A percentile compares a stretch with the other conserved stretches of the same genome.
phyloP scores from a whole-genome alignment of 2,797 vertebrate species.

The Rhyacichthys aspro region DNA sequence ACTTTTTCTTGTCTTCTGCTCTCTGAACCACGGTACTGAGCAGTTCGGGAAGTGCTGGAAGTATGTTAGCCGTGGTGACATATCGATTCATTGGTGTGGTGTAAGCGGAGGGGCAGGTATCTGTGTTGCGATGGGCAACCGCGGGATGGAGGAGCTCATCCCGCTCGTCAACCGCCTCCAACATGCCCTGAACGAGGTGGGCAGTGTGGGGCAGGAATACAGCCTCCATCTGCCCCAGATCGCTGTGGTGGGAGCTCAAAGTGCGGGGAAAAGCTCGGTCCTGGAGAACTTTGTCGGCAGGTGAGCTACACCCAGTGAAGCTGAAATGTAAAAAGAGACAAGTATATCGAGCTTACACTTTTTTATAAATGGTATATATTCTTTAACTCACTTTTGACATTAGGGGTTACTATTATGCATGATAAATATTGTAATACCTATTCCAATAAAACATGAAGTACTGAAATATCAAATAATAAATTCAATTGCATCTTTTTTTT shows the following conservation, averaged over 20 bases:
- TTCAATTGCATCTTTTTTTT: no score
- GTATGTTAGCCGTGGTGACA: constrained; percentile 14
- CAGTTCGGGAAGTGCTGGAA: not conserved
- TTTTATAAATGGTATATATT: no score
- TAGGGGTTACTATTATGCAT: no score
- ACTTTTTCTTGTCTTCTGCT: not conserved
- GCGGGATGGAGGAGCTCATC: constrained; percentile 93
- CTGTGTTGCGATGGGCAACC: constrained; percentile 80
- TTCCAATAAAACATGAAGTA: no score
- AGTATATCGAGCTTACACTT: no score
- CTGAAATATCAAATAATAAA: no score
- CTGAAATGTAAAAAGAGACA: no score
- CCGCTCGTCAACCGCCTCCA: constrained; percentile 92
- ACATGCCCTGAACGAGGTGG: constrained; percentile 85
- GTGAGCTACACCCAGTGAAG: constrained; percentile 63
- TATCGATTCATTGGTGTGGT: constrained; percentile 1
- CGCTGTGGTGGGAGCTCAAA: constrained; percentile 93
- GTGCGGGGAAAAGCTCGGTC: constrained; percentile 94
- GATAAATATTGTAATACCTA: no score
- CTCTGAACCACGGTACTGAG: not conserved
- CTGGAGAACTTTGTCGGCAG: constrained; percentile 95
- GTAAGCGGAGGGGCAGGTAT: not conserved
- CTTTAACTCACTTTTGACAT: no score
- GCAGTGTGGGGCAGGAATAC: constrained; percentile 84
- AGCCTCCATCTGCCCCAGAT: constrained; percentile 92